A percentile compares a stretch with the other conserved stretches of the same genome.
Conservation (phyloP, 1,140 invertebrate genomes). For the Ceratina australensis region DNA sequence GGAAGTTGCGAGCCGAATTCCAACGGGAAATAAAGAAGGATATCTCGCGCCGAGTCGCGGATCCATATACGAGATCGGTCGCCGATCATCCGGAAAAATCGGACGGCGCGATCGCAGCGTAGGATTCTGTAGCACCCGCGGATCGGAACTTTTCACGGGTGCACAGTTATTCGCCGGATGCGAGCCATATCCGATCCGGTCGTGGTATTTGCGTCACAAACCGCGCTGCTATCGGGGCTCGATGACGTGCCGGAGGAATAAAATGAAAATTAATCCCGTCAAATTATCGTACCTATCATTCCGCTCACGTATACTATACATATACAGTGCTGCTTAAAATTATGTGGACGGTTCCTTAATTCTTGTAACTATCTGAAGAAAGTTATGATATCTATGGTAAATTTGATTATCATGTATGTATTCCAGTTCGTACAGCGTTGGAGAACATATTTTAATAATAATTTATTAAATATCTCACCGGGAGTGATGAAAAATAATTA, state of each 20-base stretch:
- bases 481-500: too few relatives aligned
- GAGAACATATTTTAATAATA: too few relatives aligned
- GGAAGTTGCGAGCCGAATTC: not conserved
- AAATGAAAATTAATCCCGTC: constrained; percentile 36
- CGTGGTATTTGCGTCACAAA: too few relatives aligned
- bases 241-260: constrained; percentile 26
- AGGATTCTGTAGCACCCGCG: not conserved
- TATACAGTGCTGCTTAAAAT: too few relatives aligned
- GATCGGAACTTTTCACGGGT: constrained; percentile 27
- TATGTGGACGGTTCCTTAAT: too few relatives aligned
- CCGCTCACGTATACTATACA: too few relatives aligned
- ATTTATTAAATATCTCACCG: too few relatives aligned
- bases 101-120: not conserved
- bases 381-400: too few relatives aligned
- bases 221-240: not conserved
- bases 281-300: constrained; percentile 29
- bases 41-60: not conserved
- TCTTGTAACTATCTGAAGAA: too few relatives aligned
- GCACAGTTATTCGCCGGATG: constrained; percentile 25
- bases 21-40: not conserved
- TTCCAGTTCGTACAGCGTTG: too few relatives aligned
- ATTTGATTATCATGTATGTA: too few relatives aligned
- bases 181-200: constrained; percentile 15
- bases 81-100: constrained; percentile 2
- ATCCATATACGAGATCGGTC: too few relatives aligned